These are phyloP conservation scores for Pimpla rufipes DNA, from an alignment of 2,888 invertebrate species.

Conservation along the genomic window DNA sequence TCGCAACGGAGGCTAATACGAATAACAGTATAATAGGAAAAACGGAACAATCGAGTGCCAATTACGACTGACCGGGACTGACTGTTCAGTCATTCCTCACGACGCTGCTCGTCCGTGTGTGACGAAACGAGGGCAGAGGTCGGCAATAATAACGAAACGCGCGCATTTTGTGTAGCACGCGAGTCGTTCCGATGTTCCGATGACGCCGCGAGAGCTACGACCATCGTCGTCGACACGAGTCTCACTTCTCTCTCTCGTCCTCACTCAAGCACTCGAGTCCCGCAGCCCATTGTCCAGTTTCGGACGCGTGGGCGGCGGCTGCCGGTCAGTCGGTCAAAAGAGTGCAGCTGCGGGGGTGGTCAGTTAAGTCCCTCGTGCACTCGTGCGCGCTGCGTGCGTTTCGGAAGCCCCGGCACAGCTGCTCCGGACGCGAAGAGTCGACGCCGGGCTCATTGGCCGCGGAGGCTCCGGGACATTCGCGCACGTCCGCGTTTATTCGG, in stretches of 20 bases:
- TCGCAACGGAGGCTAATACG: constrained; percentile 20
- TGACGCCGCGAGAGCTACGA: constrained; percentile 51
- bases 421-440: constrained; percentile 27
- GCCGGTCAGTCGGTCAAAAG: constrained; percentile 76
- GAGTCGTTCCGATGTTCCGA: constrained; percentile 51
- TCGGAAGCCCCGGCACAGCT: constrained; percentile 49
- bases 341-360: constrained; percentile 72
- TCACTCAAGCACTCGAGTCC: constrained; percentile 34
- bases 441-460: background rate
- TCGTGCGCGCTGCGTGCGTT: constrained; percentile 13
- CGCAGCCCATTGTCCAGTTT: constrained; percentile 62
- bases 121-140: constrained; percentile 60
- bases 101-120: constrained; percentile 37
- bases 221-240: constrained; percentile 49
- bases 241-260: constrained; percentile 24
- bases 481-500: constrained; percentile 29
- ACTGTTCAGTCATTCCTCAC: constrained; percentile 40
- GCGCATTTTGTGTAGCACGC: constrained; percentile 27
- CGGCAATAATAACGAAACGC: constrained; percentile 45
- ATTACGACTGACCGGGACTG: constrained; percentile 51
- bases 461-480: constrained; percentile 13
- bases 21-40: constrained; percentile 9
- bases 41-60: constrained; percentile 59
- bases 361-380: constrained; percentile 31
- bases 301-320: constrained; percentile 79